Evolutionary conservation across 2,113 vertebrate genomes (phyloP).

Genomic region (Cinclus mexicanus): DNA sequence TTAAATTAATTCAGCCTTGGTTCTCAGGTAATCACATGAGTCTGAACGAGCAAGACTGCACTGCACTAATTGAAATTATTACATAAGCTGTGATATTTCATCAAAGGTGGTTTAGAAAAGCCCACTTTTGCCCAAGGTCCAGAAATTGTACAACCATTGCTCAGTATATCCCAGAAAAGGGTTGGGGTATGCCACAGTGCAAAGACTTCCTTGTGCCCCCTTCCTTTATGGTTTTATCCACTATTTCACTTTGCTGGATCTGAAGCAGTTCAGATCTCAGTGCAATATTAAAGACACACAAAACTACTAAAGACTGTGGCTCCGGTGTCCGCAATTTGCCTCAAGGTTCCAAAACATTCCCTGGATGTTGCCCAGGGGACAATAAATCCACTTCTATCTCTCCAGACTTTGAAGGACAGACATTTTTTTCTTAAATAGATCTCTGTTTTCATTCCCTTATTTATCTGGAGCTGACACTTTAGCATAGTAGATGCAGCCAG

Average conservation of each 20-base stretch:
- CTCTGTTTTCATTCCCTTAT: constrained; percentile 58
- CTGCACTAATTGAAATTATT: neutral
- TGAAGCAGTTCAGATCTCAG: neutral
- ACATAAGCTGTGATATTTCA: neutral
- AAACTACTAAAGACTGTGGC: neutral
- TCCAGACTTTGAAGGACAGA: constrained; percentile 44
- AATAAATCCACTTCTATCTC: constrained; percentile 43
- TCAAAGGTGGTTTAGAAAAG: neutral
- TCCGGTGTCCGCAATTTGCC: neutral
- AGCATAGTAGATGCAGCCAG: constrained; percentile 39
- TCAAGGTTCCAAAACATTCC: constrained; percentile 43
- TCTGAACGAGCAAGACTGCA: neutral
- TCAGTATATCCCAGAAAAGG: neutral
- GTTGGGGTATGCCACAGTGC: neutral
- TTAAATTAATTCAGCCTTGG: constrained; percentile 10
- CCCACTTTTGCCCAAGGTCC: neutral
- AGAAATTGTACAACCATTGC: neutral
- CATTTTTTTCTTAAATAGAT: constrained; percentile 54
- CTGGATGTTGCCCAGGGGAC: constrained; percentile 28
- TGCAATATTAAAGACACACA: neutral
- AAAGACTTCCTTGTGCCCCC: neutral
- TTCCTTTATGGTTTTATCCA: neutral
- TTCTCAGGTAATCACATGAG: constrained; percentile 19
- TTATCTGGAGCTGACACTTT: constrained; percentile 50
- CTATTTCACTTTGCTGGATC: neutral